phyloP scores from a whole-genome alignment of 2,888 invertebrate species.

The Endotricha flammealis region DNA sequence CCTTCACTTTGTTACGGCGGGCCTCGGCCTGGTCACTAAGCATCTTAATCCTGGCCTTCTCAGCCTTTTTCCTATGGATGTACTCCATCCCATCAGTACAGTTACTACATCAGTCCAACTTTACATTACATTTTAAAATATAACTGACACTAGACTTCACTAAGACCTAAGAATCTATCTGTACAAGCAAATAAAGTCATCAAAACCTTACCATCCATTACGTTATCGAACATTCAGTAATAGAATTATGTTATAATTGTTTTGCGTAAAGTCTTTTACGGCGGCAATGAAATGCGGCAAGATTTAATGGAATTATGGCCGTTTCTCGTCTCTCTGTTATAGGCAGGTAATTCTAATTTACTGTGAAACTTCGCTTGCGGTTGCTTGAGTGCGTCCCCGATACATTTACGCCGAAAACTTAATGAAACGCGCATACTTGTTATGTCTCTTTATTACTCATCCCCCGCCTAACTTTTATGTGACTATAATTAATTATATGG shows the following conservation, averaged over 20 bases:
- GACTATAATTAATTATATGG: background rate
- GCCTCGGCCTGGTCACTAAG: constrained; percentile 99
- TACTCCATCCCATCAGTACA: no score
- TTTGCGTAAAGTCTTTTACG: constrained; percentile 40
- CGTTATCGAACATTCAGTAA: no score
- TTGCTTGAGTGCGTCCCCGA: constrained; percentile 1
- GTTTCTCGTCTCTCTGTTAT: constrained; percentile 27
- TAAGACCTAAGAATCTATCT: no score
- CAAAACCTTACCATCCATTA: no score
- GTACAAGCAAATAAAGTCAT: constrained; percentile 11
- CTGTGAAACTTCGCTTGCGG: constrained; percentile 13
- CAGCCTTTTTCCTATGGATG: no score
- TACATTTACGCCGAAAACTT: background rate
- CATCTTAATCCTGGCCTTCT: no score
- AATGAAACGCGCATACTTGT: background rate
- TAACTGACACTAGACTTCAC: no score
- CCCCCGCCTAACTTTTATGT: background rate
- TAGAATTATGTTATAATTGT: no score
- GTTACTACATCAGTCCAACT: no score
- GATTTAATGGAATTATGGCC: constrained; percentile 40
- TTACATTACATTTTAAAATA: no score
- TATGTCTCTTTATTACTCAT: background rate
- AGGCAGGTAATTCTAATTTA: constrained; percentile 22
- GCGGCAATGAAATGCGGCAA: constrained; percentile 44
- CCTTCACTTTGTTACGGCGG: constrained; percentile 96